Percentiles rank a stretch among this genome's conserved stretches.
Conservation (phyloP, 2,888 invertebrate species). For the Osmoderma eremita region DNA sequence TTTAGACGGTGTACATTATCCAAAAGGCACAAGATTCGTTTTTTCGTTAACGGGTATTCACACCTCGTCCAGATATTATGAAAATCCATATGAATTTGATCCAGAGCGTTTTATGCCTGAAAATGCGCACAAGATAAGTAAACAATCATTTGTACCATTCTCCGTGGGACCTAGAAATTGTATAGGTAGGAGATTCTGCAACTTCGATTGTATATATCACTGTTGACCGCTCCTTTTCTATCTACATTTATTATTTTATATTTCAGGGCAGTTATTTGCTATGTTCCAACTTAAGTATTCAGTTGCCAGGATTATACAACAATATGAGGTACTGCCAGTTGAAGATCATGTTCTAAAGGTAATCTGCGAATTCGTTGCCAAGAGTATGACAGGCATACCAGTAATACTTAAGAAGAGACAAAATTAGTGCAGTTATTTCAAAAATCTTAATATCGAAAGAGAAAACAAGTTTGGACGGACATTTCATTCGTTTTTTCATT, state of each 20-base stretch:
- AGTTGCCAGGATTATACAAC: constrained; percentile 23
- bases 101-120: constrained; percentile 46
- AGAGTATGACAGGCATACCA: constrained; percentile 21
- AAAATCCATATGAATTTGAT: constrained; percentile 46
- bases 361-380: not conserved
- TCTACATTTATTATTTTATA: too few species aligned
- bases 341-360: constrained; percentile 29
- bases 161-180: constrained; percentile 36
- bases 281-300: constrained; percentile 20
- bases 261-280: constrained; percentile 33
- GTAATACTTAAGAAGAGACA: constrained; percentile 20
- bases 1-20: constrained; percentile 29
- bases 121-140: constrained; percentile 18
- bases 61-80: constrained; percentile 37
- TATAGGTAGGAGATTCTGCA: constrained; percentile 37
- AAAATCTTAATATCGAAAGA: constrained; percentile 12
- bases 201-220: not conserved
- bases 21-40: constrained; percentile 32
- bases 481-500: too few species aligned
- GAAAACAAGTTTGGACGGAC: constrained; percentile 39
- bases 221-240: not conserved
- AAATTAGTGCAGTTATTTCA: constrained; percentile 20
- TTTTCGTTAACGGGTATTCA: constrained; percentile 40
- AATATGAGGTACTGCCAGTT: constrained; percentile 19
- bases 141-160: constrained; percentile 30